Evolutionary conservation across 2,888 invertebrate genomes (phyloP), one percentile per base, ranked within the genome.

Genomic region (Reticulitermes lucifugus): DNA sequence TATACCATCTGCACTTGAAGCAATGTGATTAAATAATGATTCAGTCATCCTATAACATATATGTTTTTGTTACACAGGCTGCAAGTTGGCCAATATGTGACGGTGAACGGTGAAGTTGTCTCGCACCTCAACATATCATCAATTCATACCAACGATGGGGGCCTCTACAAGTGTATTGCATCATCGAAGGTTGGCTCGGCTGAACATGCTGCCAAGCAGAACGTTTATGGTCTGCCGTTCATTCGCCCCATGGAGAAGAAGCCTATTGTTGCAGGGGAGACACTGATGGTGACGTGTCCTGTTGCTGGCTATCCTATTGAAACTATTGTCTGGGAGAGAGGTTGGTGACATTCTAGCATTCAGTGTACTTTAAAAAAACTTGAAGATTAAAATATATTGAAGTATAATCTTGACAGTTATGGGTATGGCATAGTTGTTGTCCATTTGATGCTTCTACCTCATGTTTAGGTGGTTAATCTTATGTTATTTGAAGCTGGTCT

Each of bases 231-330:
- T 51, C 92, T 96, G 87, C 98, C 98, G 2, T 97, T 96, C 91
- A 96, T 98, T 84, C 94, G 97, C 29, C 95, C 96, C 85, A 98
- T 98, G 97, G 97, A 97, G 90, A 97, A 97, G 91, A 96, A 97
- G 89, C 96, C 97, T 51, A 97, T 98, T 87, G 97, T 98, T 60
- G 97, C 98, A 85, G 97, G 98, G 83, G 97, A 98, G 90, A 97
- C 95, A 35, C 93, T 98, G 87, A 94, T 96, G 87, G 96, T 98
- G 0, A 96, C 97, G 88, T 98, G 98, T 90, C 98, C 98, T 0
- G 98, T 98, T 70, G 98, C 98, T 87, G 98, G 98, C 70, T 97
- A 97, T 91, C 98, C 98, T 18, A 97, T 98, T 88, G 96, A 97
- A 89, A 95, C 96, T 79, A 97, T 98, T 89, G 96, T 96, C n/a